Base-by-base conservation (phyloP, 2,888 invertebrate species). In the Acronicta psi region DNA sequence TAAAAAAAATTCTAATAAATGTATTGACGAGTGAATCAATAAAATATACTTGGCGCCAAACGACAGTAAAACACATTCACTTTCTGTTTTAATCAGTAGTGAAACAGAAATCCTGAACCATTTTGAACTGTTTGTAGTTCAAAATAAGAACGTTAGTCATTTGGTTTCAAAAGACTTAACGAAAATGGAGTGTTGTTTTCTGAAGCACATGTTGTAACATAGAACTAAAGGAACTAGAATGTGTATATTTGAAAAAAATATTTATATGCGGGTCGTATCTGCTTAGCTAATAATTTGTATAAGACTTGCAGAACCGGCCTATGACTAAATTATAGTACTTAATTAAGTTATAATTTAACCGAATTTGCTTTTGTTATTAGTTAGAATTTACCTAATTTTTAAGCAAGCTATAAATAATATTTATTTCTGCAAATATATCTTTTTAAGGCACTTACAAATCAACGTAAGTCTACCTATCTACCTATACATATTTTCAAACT, bases 31-130 rank as follows among this genome's bases (percentile, higher is more conserved):
- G 80, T 77, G 75, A 81, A 83, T 83, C 84, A 82, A 84, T 87
- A 86, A 83, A 81, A 80, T 59, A 65, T 63, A 59, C 72, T 77
- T 77, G 89, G 89, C 91, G 89, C 88, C 87, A 89, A 91, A 89
- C 84, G 81, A 82, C 73, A 78, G 77, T 80, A 70, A 82, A 76
- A 40, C 55, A 78, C 3, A n/a, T n/a, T n/a, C n/a, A 29, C 41
- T 57, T 54, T 42, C 44, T 57, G 13, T n/a, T 46, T 41, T 29
- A 54, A n/a, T 29, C 23, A 11, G 13, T 13, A 23, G 17, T 7
- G n/a, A 11, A 44, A 38, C 2, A n/a, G 6, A 17, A 14, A n/a
- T 8, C 5, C 13, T 20, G 41, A 25, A 41, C 9, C 2, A 76
- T 54, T 56, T 52, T 69, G 9, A 50, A 51, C 42, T 46, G 41